Evolutionary conservation across 2,888 invertebrate species (phyloP).

Genomic region (Lamellibrachia satsuma): DNA sequence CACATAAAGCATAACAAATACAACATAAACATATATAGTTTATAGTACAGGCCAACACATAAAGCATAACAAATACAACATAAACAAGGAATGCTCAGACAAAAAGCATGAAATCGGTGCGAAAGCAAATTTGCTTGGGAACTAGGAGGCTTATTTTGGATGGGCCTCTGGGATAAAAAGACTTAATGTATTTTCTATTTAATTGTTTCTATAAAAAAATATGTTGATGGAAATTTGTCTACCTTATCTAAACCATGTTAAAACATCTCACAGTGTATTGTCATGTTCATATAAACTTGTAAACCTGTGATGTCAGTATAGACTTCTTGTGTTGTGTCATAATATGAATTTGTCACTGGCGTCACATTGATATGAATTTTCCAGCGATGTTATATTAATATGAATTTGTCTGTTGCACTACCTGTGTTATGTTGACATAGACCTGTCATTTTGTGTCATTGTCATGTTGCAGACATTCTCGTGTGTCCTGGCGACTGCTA

Average conservation of each 20-base stretch:
- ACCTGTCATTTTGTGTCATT: constrained; percentile 27
- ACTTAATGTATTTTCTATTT: background rate
- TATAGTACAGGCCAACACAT: too few species aligned
- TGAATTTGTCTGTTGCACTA: constrained; percentile 67
- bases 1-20: too few species aligned
- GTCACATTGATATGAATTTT: background rate
- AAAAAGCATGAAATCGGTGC: too few species aligned
- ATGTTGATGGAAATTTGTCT: background rate
- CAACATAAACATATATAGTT: too few species aligned
- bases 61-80: too few species aligned
- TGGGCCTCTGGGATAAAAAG: background rate
- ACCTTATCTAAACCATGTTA: background rate
- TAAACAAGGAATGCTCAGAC: too few species aligned
- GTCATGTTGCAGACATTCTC: constrained; percentile 65
- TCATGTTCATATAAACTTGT: too few species aligned
- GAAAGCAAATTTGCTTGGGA: background rate
- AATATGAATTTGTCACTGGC: background rate
- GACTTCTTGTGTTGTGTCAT: background rate
- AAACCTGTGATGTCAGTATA: too few species aligned
- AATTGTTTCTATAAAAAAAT: background rate
- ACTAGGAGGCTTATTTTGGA: background rate
- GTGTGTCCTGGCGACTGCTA: constrained; percentile 88
- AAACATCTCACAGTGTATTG: too few species aligned
- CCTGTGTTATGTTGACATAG: constrained; percentile 8
- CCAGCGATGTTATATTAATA: too few species aligned